Evolutionary conservation across 2,888 invertebrate species (phyloP), one percentile per base, ranked within the genome.

Genomic region (Chalcis sispes): DNA sequence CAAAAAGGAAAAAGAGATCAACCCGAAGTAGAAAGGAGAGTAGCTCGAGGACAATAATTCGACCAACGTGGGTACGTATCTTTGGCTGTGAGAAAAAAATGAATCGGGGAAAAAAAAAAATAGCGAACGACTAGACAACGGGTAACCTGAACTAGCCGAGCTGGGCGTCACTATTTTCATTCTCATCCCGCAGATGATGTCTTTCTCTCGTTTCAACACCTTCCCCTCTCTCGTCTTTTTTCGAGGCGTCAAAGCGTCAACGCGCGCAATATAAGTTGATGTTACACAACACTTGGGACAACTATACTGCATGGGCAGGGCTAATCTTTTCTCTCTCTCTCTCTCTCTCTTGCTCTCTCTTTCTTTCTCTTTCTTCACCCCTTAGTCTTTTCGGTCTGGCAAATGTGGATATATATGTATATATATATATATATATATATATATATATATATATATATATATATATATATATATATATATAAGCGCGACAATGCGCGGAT

Each of bases 401-500:
- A 36, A 20, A 36, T 23, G 25, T 18, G 29, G 25, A n/a, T n/a
- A n/a, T n/a, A n/a, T n/a, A n/a, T n/a, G n/a, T n/a, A n/a, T n/a
- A n/a, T n/a, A n/a, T n/a, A n/a, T n/a, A n/a, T n/a, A n/a, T n/a
- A n/a, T n/a, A n/a, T n/a, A n/a, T n/a, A n/a, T n/a, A n/a, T n/a
- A n/a, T n/a, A n/a, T n/a, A n/a, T n/a, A n/a, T n/a, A n/a, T n/a
- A n/a, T n/a, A n/a, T n/a, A n/a, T n/a, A n/a, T n/a, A n/a, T n/a
- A n/a, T n/a, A n/a, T n/a, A n/a, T n/a, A n/a, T n/a, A n/a, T n/a
- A n/a, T n/a, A n/a, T n/a, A n/a, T 13, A 2, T 29, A 2, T 29
- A 29, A 18, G 71, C 65, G 79, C 77, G 80, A 83, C 81, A 82
- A 82, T 83, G 80, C 80, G 77, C 79, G 82, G 82, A 82, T 82